Percentiles rank a stretch among this genome's conserved stretches.
These are phyloP conservation scores for Lasioglossum figueresi DNA, from an alignment of 2,888 invertebrate species.

Conservation along the genomic window DNA sequence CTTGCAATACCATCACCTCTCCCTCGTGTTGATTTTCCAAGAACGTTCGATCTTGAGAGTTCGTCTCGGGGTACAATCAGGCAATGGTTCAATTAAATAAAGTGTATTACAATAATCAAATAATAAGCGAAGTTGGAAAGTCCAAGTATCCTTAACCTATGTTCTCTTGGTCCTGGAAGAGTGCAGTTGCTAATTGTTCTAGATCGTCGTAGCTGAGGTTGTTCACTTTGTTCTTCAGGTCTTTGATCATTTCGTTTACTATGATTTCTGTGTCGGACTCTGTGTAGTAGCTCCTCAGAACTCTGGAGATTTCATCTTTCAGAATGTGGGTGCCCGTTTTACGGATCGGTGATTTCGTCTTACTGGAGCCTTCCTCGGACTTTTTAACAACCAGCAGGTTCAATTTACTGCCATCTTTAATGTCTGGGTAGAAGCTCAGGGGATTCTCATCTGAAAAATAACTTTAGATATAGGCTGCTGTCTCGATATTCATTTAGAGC, in stretches of 20 bases:
- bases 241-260: conserved; percentile 86
- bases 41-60: background rate
- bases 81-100: conserved; percentile 68
- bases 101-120: conserved; percentile 67
- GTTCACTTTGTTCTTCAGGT: conserved; percentile 85
- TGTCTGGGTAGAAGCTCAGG: conserved; percentile 88
- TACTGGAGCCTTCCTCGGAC: conserved; percentile 68
- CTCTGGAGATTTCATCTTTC: conserved; percentile 86
- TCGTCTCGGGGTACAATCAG: conserved; percentile 39
- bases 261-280: conserved; percentile 88
- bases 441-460: conserved; percentile 87
- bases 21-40: background rate
- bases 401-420: conserved; percentile 91
- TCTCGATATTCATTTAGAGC: background rate
- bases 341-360: conserved; percentile 64
- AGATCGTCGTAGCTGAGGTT: conserved; percentile 87
- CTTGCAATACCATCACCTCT: background rate
- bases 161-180: conserved; percentile 89
- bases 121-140: conserved; percentile 55
- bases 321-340: conserved; percentile 84
- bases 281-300: conserved; percentile 87
- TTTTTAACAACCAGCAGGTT: conserved; percentile 89
- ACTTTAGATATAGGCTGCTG: background rate
- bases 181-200: conserved; percentile 86
- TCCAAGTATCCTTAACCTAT: conserved; percentile 77